A percentile compares a stretch with the other conserved stretches of the same genome.
phyloP scores from a whole-genome alignment of 2,113 vertebrate species.

The Bufo gargarizans region DNA sequence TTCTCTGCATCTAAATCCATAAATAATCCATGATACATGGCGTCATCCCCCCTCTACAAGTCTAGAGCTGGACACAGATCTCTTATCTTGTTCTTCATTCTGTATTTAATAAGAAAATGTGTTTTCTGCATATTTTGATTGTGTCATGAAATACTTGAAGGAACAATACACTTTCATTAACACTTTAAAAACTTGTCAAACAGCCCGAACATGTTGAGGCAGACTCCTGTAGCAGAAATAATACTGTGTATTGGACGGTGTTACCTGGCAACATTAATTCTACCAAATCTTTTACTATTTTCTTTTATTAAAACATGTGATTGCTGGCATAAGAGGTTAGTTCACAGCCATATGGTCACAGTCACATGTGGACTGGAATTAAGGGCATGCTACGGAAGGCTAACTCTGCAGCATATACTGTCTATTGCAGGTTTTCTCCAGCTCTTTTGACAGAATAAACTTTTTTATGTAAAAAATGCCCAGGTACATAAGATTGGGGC shows the following conservation, averaged over 20 bases:
- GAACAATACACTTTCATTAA: not conserved
- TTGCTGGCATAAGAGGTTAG: not conserved
- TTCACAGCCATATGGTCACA: not conserved
- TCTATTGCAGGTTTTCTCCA: not conserved
- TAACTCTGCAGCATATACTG: not conserved
- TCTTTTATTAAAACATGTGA: not conserved
- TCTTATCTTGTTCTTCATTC: not conserved
- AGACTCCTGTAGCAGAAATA: not conserved
- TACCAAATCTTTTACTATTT: slow-evolving; percentile 9
- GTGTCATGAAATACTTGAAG: not conserved
- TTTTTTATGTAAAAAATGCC: no score
- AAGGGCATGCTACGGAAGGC: not conserved
- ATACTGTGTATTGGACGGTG: slow-evolving; percentile 18
- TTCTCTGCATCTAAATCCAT: no score
- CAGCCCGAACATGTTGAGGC: not conserved
- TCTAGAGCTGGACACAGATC: not conserved
- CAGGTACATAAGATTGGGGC: no score
- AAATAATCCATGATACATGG: not conserved
- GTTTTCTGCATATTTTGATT: not conserved
- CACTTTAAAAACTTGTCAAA: not conserved
- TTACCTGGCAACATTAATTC: slow-evolving; percentile 43
- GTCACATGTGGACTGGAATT: not conserved
- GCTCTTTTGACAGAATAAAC: not conserved
- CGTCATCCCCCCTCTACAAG: not conserved
- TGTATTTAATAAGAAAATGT: not conserved